phyloP scores from a whole-genome alignment of 2,113 vertebrate genomes.

The Sorex araneus region DNA sequence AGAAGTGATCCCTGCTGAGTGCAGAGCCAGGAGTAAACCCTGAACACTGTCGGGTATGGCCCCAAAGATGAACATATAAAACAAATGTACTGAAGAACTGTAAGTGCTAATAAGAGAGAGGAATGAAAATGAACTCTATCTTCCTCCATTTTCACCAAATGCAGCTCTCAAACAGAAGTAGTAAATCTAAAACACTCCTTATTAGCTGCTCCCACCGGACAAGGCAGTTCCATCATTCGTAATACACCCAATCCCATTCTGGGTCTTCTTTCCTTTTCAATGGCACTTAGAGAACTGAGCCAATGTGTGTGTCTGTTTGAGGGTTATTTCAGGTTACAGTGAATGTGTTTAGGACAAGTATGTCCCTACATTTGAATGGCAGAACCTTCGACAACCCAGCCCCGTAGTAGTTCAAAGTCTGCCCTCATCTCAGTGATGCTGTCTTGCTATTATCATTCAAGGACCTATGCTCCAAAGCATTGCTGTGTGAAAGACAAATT shows the following conservation, averaged over 20 bases:
- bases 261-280: neutral
- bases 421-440: neutral
- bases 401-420: neutral
- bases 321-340: neutral
- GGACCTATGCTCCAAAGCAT: neutral
- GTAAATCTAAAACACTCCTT: neutral
- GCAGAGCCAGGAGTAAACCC: too few species aligned
- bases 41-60: too few species aligned
- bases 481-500: neutral
- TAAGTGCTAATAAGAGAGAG: neutral
- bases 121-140: neutral
- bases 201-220: neutral
- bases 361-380: neutral
- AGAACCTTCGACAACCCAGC: neutral
- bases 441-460: neutral
- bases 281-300: neutral
- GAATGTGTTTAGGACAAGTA: neutral
- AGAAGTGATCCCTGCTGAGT: too few species aligned
- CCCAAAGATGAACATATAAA: too few species aligned
- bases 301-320: neutral
- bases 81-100: neutral
- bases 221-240: neutral
- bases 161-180: constrained; percentile 12
- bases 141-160: neutral
- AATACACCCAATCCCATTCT: neutral